These are phyloP conservation scores for Bucorvus abyssinicus DNA, from an alignment of 2,797 vertebrate genomes.

Conservation along the genomic window DNA sequence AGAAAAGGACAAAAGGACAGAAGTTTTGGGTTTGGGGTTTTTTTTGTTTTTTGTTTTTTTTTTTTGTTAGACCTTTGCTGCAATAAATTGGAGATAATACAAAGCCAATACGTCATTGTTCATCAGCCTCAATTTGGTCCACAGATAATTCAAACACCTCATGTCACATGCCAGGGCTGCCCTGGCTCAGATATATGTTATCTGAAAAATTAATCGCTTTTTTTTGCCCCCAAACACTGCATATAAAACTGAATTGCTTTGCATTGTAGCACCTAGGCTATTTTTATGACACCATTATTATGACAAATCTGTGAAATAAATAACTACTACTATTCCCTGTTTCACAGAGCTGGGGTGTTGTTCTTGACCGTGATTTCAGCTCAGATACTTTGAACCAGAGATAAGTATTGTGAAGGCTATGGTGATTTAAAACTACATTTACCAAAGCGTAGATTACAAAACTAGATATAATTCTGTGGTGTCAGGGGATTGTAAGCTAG, in stretches of 20 bases:
- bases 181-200: not conserved
- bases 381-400: not conserved
- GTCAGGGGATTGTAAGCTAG: not conserved
- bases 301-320: not conserved
- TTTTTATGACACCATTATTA: not conserved
- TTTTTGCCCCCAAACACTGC: accelerated
- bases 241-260: not conserved
- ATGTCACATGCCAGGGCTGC: not conserved
- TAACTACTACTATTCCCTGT: not conserved
- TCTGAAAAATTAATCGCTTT: not conserved
- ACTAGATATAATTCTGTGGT: not conserved
- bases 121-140: not conserved
- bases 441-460: not conserved
- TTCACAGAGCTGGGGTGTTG: not conserved
- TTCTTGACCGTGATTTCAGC: not conserved
- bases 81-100: not conserved
- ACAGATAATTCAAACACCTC: not conserved
- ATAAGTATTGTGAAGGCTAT: not conserved
- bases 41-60: not conserved
- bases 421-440: not conserved
- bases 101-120: not conserved
- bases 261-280: not conserved
- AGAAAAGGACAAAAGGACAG: not conserved
- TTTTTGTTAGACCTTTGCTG: not conserved
- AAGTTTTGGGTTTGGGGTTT: no score